Evolutionary conservation across 2,797 vertebrate genomes (phyloP), one percentile per base, ranked within the genome.

Genomic region (Chromobotia macracanthus): DNA sequence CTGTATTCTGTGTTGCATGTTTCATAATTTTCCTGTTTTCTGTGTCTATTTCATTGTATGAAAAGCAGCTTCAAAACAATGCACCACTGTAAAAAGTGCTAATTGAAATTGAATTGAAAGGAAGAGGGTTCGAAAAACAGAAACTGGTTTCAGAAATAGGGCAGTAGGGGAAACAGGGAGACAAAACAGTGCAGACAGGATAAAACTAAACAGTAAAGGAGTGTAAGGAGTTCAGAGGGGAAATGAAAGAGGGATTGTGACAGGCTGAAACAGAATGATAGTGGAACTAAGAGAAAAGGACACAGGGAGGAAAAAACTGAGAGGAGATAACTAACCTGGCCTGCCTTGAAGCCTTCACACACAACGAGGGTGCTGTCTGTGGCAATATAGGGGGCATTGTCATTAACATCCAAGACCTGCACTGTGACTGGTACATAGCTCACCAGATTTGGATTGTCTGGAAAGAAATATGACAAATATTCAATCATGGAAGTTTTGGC

Each of bases 391-490:
- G 96, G 96, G 15, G 93, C 88, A 84, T 98, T 97, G 90, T 98
- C 96, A 80, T 97, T 98, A 84, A 97, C 80, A 50, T 98, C 96
- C 85, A 98, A 90, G 79, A 98, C 94, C 89, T 93, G 95, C 88
- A 98, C 89, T 71, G 92, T 94, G 85, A 98, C 93, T 9, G 93
- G 91, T 79, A 95, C 93, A 0, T 93, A 93, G 84, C 91, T 96
- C 86, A 95, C 89, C 86, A 96, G 91, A 7, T 74, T 91, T 74
- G 94, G 95, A 84, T 95, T 97, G 85, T 95, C 96, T 98, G 90
- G 5, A 87, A 41, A 63, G 21, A 81, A 60, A 41, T 15, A 53
- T 7, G 28, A 58, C 51, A 66, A 58, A 50, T n/a, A 35, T 66
- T 21, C 50, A 80, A 58, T 72, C 60, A 56, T 80, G 63, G 18